Evolutionary conservation across 2,113 vertebrate genomes (phyloP).

Genomic region (Mus pahari): DNA sequence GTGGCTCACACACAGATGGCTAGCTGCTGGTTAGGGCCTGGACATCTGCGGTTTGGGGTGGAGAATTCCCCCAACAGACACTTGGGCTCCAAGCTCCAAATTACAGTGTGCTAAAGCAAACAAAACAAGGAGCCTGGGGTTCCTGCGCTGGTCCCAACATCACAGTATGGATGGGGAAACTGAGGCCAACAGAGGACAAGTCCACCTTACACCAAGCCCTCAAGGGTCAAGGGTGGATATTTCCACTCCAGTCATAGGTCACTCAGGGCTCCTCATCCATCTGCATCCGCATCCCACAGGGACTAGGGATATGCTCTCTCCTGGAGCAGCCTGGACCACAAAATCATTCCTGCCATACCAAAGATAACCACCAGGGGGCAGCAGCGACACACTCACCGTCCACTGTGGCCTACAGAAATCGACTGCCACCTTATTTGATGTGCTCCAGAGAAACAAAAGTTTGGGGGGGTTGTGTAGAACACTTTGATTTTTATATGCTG

Average conservation of each 20-base stretch:
- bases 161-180: background rate
- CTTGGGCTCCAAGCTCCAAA: background rate
- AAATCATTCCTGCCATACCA: background rate
- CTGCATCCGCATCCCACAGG: background rate
- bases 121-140: background rate
- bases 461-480: background rate
- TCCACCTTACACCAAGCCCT: background rate
- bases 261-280: background rate
- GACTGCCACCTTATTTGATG: background rate
- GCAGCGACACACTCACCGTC: background rate
- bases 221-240: background rate
- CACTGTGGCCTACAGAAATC: background rate
- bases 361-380: background rate
- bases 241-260: background rate
- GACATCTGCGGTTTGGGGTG: background rate
- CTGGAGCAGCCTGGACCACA: background rate
- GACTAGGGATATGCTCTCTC: background rate
- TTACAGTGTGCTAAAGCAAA: background rate
- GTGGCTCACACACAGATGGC: background rate
- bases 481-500: background rate
- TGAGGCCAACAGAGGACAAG: background rate
- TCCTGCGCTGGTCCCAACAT: background rate
- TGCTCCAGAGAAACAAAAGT: conserved; percentile 36
- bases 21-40: background rate
- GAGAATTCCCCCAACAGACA: too few relatives aligned